Base-by-base conservation (phyloP, 2,113 vertebrate species). In the Neoarius graeffei region DNA sequence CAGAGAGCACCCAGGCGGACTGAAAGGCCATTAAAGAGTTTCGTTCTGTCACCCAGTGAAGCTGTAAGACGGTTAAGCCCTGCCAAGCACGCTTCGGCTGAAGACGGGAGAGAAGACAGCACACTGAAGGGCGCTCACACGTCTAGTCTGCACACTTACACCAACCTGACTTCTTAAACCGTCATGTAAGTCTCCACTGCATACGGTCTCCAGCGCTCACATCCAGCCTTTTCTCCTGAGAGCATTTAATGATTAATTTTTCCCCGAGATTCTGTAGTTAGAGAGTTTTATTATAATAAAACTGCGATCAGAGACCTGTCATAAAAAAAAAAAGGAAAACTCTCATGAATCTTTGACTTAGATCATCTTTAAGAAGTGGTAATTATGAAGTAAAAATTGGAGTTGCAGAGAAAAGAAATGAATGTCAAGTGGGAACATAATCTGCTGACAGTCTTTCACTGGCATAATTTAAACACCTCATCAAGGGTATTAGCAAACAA, bases 1-100 rank as follows among this genome's bases (percentile, higher is more conserved):
- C 42, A 42, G 57, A 89, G 66, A 81, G 80, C 73, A 62, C 66
- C 73, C 80, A 85, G 64, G 27, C 62, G 52, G 66, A 91, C 50
- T 66, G 73, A 87, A 87, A 87, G 71, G 71, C 79, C 79, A 91
- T 89, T 88, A 88, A 89, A 91, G 86, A 88, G 30, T 89, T 88
- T 89, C 57, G 66, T 86, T 85, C 86, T 76, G 84, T 86, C 84
- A 89, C 64, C 86, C 84, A 82, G 81, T 74, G 62, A 80, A 86
- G 79, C 48, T 25, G 77, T 85, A 88, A 89, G 59, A 57, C 66
- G 52, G 56, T 35, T 74, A 60, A 80, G 15, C 80, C n/a, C 81
- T 87, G 86, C 84, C 88, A 81, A 52, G 79, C 86, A 56, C 84
- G 62, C 83, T 83, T 57, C 15, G 83, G 86, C 76, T 35, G 79